These are phyloP conservation scores for Pharmacophagus antenor DNA, from an alignment of 2,888 invertebrate species.

Conservation along the genomic window DNA sequence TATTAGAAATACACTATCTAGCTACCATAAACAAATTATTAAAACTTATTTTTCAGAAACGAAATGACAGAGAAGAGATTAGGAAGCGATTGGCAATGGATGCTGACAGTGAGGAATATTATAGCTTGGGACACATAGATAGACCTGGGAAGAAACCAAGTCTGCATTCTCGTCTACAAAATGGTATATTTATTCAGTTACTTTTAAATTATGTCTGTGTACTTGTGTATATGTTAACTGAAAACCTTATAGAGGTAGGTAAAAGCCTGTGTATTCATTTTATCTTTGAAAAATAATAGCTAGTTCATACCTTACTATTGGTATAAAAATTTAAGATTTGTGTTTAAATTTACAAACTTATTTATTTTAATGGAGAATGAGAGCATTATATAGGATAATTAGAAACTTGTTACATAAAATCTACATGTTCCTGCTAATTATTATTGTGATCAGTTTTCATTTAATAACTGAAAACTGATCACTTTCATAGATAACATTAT, in stretches of 20 bases:
- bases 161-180: slow-evolving; percentile 92
- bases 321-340: not conserved
- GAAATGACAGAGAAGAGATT: slow-evolving; percentile 96
- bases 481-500: too few species aligned
- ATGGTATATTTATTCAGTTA: slow-evolving; percentile 79
- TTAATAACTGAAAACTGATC: too few species aligned
- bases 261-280: not conserved
- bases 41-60: slow-evolving; percentile 82
- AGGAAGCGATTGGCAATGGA: slow-evolving; percentile 93
- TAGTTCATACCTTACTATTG: not conserved
- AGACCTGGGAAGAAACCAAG: slow-evolving; percentile 91
- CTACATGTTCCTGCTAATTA: too few species aligned
- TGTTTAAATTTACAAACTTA: too few species aligned
- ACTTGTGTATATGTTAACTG: not conserved
- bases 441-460: too few species aligned
- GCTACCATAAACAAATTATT: not conserved
- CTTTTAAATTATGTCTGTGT: not conserved
- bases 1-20: slow-evolving; percentile 3
- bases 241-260: too few species aligned
- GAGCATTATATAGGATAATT: too few species aligned
- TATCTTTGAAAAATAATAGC: not conserved
- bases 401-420: too few species aligned
- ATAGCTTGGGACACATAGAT: slow-evolving; percentile 81
- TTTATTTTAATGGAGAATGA: too few species aligned
- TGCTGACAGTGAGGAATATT: slow-evolving; percentile 87